Percentiles rank a stretch among this genome's conserved stretches.
These are phyloP conservation scores for Andrena marginata DNA, from an alignment of 2,888 invertebrate genomes.

Conservation along the genomic window DNA sequence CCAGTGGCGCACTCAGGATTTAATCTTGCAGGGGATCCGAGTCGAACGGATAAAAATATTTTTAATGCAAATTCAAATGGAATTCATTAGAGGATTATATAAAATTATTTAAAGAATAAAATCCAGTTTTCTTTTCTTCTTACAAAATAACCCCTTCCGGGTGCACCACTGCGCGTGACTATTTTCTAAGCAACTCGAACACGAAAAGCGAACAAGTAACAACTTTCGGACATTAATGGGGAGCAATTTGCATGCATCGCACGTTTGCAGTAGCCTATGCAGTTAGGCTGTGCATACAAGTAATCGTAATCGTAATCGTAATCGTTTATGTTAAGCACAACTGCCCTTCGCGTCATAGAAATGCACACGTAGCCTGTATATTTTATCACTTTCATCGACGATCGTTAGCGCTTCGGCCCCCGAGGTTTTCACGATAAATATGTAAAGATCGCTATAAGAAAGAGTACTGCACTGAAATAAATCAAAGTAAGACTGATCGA, in stretches of 20 bases:
- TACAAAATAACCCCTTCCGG: too few species aligned
- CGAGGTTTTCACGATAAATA: neutral
- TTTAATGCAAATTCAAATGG: too few species aligned
- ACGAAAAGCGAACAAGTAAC: neutral
- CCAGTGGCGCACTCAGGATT: too few species aligned
- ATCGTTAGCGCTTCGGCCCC: neutral
- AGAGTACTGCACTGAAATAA: conserved; percentile 27
- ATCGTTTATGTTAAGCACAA: conserved; percentile 51
- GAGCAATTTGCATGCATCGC: conserved; percentile 67
- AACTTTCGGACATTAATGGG: conserved; percentile 3
- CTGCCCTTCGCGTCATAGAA: conserved; percentile 54
- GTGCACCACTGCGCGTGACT: too few species aligned
- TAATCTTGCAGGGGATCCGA: too few species aligned
- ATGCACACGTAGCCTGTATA: conserved; percentile 56
- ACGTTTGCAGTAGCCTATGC: conserved; percentile 43
- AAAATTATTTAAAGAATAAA: too few species aligned
- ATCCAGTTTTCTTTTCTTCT: too few species aligned
- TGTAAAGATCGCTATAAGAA: neutral
- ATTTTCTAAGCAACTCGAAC: too few species aligned
- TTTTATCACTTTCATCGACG: neutral
- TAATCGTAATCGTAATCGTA: conserved; percentile 39
- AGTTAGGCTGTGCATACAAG: conserved; percentile 46
- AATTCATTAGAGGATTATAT: too few species aligned
- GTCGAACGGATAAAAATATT: too few species aligned
- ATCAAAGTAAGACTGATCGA: conserved; percentile 1